Base-by-base conservation (phyloP, 2,888 invertebrate species). In the Dynastes tityus region DNA sequence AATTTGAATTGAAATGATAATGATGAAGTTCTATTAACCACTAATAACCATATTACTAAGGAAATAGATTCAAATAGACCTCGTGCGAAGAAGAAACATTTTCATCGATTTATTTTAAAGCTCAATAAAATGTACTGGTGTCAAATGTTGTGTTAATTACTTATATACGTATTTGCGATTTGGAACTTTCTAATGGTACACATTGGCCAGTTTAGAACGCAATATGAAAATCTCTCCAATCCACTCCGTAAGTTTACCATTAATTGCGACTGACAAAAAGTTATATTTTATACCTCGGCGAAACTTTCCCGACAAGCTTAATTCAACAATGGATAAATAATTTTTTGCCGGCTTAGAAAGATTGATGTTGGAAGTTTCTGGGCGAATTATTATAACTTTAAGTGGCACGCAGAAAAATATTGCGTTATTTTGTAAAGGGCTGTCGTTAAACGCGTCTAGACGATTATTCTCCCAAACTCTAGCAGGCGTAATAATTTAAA, bases 321-420 rank as follows among this genome's bases (percentile, higher is more conserved):
- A 58, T 58, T 58, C 63, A 32, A 63, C 11, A 63, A 63, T 32
- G 63, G 63, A 63, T 63, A 63, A 63, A 63, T 63, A 63, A 29
- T 32, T 63, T 63, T 63, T 63, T 32, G n/a, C 29, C 27, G n/a
- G 63, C 27, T 13, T 63, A 9, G 32, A 63, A 63, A 63, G 63
- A 63, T 63, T 63, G 63, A 63, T 63, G 55, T 55, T 16, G 55
- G 55, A 22, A n/a, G 1, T 32, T 27, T 9, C 13, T 32, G 27
- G 13, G 13, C 63, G 29, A 63, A 63, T 63, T 29, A 29, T 63
- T 63, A 63, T 63, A 63, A 55, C 16, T 55, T 55, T 55, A 55
- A n/a, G 55, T 55, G 55, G 2, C 45, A 22, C n/a, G 55, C 55
- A 55, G 6, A 55, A 55, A 55, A 55, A 45, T 45, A 2, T 45